Base-by-base conservation (phyloP, 2,797 vertebrate species). In the Periophthalmus magnuspinnatus region DNA sequence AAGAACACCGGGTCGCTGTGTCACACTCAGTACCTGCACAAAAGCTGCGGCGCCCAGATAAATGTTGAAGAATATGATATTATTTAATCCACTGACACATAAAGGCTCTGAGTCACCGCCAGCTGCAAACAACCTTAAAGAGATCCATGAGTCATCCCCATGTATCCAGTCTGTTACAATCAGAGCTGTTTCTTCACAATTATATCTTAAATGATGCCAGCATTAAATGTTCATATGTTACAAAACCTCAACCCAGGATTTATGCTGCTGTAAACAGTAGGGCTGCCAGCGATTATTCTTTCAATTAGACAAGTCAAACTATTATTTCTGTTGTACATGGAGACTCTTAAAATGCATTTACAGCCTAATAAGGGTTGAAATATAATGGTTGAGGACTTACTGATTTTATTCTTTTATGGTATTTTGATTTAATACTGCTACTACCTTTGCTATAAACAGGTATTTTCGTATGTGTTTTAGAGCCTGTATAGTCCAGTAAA, bases 31-130 rank as follows among this genome's bases (percentile, higher is more conserved):
- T 62, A 58, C 56, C 56, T 58, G 56, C 56, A 28, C 55, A 59
- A 28, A 22, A 28, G n/a, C 21, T 2, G 21, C n/a, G 1, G 17
- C 5, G 57, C 14, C 22, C 45, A 66, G n/a, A 70, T 58, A 73
- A 45, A 47, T 67, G 65, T 2, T 5, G 11, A 34, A 50, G 33
- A 59, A 65, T 11, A 21, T 16, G 56, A 57, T 55, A 33, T 60
- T 50, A 41, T 56, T 66, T 48, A 48, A 58, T 24, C 52, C 28
- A 34, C 21, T 50, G 5, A 55, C 32, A 34, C 13, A 17, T 34
- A 33, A 68, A 65, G 8, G 41, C 11, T 73, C n/a, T 74, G 65
- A 68, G 55, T 68, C 72, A 65, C 62, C 24, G 11, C n/a, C 56
- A 14, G 41, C 32, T 13, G 59, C 55, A 57, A 38, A 57, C 65